Conservation (phyloP, 2,113 vertebrate species). For the Paradisaea rubra region DNA sequence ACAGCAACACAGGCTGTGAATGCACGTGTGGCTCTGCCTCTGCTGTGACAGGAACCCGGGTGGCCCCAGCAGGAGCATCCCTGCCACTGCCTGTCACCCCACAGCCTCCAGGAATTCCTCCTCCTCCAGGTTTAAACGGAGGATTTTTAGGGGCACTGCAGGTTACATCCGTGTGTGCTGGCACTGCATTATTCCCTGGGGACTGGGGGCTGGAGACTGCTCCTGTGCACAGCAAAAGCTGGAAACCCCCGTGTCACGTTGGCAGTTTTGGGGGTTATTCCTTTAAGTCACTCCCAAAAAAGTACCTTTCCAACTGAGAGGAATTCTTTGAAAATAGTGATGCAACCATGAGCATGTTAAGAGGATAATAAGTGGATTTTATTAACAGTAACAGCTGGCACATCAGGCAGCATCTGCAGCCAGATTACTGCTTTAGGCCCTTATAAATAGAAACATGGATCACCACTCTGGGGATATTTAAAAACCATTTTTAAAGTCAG, state of each 20-base stretch:
- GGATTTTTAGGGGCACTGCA: background rate
- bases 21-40: fast-evolving
- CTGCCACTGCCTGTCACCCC: background rate
- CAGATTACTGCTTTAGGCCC: constrained; percentile 1
- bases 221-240: background rate
- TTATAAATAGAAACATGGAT: constrained; percentile 4
- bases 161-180: background rate
- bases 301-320: background rate
- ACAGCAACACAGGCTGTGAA: background rate
- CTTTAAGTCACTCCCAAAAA: background rate
- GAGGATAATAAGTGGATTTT: background rate
- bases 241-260: background rate
- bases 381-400: constrained; percentile 12
- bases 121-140: background rate
- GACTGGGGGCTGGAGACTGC: background rate
- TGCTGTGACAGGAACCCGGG: background rate
- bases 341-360: background rate
- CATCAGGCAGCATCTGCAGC: constrained; percentile 43
- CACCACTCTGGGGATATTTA: background rate
- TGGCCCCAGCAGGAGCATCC: background rate
- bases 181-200: background rate
- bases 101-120: background rate
- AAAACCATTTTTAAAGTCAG: background rate
- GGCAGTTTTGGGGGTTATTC: background rate
- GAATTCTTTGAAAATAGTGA: background rate